Conservation (phyloP, 2,888 invertebrate species). For the Limnephilus marmoratus region DNA sequence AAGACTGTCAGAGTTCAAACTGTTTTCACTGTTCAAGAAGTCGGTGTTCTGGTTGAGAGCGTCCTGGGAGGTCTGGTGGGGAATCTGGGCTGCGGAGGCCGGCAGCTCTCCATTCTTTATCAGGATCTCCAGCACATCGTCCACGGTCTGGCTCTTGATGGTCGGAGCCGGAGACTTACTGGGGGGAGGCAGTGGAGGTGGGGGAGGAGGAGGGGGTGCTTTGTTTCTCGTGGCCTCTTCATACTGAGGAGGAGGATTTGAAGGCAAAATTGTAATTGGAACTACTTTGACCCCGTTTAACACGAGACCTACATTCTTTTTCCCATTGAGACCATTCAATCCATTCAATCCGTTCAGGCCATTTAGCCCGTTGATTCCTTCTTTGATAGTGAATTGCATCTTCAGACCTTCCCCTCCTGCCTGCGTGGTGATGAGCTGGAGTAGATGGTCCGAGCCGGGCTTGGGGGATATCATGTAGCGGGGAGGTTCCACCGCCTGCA, state of each 20-base stretch:
- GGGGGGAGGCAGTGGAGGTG: constrained; percentile 68
- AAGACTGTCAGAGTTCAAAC: constrained; percentile 70
- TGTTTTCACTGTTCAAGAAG: constrained; percentile 66
- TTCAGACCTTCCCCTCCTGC: constrained; percentile 68
- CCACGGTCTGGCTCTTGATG: constrained; percentile 88
- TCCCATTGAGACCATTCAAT: constrained; percentile 67
- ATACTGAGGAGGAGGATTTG: constrained; percentile 82
- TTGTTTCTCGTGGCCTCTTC: constrained; percentile 80
- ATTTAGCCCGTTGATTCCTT: constrained; percentile 67
- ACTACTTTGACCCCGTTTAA: constrained; percentile 80
- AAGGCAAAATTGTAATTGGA: constrained; percentile 75
- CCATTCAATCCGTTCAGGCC: constrained; percentile 65
- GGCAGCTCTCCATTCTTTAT: constrained; percentile 96
- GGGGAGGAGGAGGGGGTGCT: constrained; percentile 69
- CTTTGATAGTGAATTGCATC: constrained; percentile 65
- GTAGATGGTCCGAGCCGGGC: constrained; percentile 70
- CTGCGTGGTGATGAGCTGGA: constrained; percentile 72
- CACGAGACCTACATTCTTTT: constrained; percentile 78
- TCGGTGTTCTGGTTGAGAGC: constrained; percentile 67
- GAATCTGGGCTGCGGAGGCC: constrained; percentile 88
- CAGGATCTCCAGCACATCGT: constrained; percentile 95
- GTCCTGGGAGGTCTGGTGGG: constrained; percentile 74
- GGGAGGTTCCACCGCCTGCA: constrained; percentile 74
- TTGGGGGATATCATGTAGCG: constrained; percentile 70
- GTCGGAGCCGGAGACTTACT: constrained; percentile 72